Percentiles rank a stretch among this genome's conserved stretches.
Conservation (phyloP, 1,140 invertebrate genomes). For the Nephila pilipes region DNA sequence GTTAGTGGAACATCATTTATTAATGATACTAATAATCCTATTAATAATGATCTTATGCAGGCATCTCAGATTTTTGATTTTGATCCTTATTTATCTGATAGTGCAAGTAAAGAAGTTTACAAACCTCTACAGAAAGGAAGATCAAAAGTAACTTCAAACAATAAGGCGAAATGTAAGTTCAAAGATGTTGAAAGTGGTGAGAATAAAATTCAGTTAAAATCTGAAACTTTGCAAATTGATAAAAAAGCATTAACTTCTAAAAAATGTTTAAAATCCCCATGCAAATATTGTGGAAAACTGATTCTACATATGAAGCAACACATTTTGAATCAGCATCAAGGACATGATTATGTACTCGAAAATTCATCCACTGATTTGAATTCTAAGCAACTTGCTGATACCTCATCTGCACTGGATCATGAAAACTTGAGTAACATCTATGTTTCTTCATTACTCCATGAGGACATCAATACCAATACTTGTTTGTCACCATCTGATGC, state of each 20-base stretch:
- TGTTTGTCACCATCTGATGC: conserved; percentile 48
- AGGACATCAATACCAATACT: conserved; percentile 21
- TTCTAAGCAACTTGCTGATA: neutral
- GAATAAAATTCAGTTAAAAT: neutral
- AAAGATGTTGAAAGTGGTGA: neutral
- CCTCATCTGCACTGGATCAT: neutral
- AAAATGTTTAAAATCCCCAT: neutral
- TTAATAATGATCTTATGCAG: neutral
- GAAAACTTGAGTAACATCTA: neutral
- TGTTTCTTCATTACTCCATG: neutral
- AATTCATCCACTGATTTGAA: neutral
- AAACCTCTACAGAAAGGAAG: conserved; percentile 3
- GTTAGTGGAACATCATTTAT: neutral
- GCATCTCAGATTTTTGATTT: neutral
- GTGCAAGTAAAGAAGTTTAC: neutral
- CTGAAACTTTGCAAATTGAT: no score
- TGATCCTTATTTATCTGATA: neutral
- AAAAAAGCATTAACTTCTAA: neutral
- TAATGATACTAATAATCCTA: no score
- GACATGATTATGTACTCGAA: neutral
- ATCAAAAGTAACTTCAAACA: neutral
- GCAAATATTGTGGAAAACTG: conserved; percentile 11
- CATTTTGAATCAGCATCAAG: neutral
- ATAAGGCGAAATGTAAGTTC: neutral
- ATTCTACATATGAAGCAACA: conserved; percentile 25